Percentiles rank a stretch among this genome's conserved stretches.
Conservation (phyloP, 1,140 invertebrate species). For the Odontomachus brunneus region DNA sequence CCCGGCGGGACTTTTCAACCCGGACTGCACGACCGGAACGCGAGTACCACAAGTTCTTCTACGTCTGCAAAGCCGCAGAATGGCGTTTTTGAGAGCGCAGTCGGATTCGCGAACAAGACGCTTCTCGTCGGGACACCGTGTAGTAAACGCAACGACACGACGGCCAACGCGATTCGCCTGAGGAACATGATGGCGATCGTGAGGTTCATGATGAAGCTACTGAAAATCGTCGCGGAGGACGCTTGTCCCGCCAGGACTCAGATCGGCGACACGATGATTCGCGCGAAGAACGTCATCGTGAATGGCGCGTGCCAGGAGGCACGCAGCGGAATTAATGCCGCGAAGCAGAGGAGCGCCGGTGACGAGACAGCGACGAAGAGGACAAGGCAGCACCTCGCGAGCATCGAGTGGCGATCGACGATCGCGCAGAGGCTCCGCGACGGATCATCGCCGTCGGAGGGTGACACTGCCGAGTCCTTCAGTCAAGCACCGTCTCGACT, state of each 20-base stretch:
- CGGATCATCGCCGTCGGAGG: conserved; percentile 11
- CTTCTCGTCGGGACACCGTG: background rate
- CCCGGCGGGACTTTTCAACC: conserved; percentile 7
- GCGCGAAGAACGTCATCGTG: conserved; percentile 55
- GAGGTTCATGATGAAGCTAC: conserved; percentile 58
- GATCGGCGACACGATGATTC: conserved; percentile 33
- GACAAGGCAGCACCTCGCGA: conserved; percentile 2
- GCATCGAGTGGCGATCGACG: conserved; percentile 9
- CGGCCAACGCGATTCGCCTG: conserved; percentile 36
- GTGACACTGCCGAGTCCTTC: conserved; percentile 17
- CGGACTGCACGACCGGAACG: background rate
- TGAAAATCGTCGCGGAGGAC: conserved; percentile 34
- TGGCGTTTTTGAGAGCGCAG: background rate
- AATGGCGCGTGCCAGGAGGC: background rate
- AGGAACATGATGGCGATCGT: conserved; percentile 60
- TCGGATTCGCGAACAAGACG: background rate
- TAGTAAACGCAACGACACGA: background rate
- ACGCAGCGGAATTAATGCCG: background rate
- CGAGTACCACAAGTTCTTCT: background rate
- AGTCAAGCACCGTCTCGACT: background rate
- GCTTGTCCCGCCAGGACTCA: conserved; percentile 3
- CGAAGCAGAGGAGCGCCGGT: background rate
- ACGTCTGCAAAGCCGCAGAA: background rate
- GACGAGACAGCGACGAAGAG: background rate
- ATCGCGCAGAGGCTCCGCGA: conserved; percentile 13